Evolutionary conservation across 2,797 vertebrate species (phyloP), one percentile per base, ranked within the genome.

Genomic region (Karalla daura): DNA sequence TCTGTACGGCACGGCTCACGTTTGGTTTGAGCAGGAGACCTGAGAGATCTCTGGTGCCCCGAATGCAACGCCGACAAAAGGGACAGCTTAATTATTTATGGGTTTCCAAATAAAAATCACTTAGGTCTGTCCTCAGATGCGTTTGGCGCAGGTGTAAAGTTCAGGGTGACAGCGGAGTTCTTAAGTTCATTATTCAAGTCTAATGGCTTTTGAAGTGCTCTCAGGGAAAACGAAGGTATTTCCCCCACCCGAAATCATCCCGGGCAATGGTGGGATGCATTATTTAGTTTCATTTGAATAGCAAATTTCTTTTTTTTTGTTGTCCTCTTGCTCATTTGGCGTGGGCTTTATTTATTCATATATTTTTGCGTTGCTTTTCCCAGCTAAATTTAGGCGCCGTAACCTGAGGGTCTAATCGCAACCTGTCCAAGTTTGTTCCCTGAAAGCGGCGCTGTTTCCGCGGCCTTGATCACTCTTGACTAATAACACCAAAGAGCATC

Each of bases 41-140:
- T 46, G 3, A 41, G 21, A 33, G 35, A 61, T 63, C 62, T 53
- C 24, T 24, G 13, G 49, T 61, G 30, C 20, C 37, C 50, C 61
- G 41, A 75, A 63, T 63, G 21, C 50, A 78, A 27, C 59, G 58
- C 2, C 40, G 53, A 55, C 43, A 63, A 54, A 75, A 61, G 33
- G 36, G 30, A 72, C 60, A 40, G 14, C 33, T 88, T 44, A 73
- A 88, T 79, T 81, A 85, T 90, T 81, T 18, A 88, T 39, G 21
- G 54, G 67, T 61, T 86, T 75, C 58, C 74, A 80, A 59, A 83
- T 72, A 78, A 67, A 83, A 77, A 27, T 64, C 46, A 73, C 63
- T 72, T 67, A 70, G 58, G 50, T 70, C 53, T 62, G 41, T 39
- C 54, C 32, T 55, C 44, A 61, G 46, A 78, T 58, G 55, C 64